Evolutionary conservation across 2,888 invertebrate species (phyloP).

Genomic region (Drosophila putrida): DNA sequence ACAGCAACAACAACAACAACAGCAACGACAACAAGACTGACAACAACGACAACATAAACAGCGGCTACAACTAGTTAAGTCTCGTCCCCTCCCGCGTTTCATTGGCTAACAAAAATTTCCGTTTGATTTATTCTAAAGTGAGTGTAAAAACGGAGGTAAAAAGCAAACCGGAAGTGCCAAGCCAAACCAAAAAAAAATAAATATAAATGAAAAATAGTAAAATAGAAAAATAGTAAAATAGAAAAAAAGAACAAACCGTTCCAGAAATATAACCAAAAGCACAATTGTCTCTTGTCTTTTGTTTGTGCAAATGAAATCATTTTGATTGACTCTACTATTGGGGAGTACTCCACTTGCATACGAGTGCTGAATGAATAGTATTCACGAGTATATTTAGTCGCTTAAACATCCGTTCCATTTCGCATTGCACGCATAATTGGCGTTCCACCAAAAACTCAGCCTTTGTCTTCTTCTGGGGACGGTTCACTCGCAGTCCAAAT

Average conservation of each 20-base stretch:
- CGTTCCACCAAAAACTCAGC: constrained; percentile 63
- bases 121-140: constrained; percentile 80
- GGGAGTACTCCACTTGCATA: constrained; percentile 17
- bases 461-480: constrained; percentile 40
- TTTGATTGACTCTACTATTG: constrained; percentile 63
- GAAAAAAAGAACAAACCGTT: constrained; percentile 37
- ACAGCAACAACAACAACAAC: constrained; percentile 9
- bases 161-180: constrained; percentile 74
- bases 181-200: constrained; percentile 39
- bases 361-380: constrained; percentile 12
- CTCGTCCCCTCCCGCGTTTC: constrained; percentile 39
- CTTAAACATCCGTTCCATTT: constrained; percentile 73
- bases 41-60: neutral
- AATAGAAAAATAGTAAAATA: constrained; percentile 2
- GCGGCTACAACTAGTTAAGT: constrained; percentile 31
- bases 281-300: constrained; percentile 61
- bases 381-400: constrained; percentile 66
- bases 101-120: constrained; percentile 66
- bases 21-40: neutral
- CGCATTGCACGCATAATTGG: constrained; percentile 80
- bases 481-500: constrained; percentile 21
- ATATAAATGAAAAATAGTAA: neutral
- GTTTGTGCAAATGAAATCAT: constrained; percentile 57
- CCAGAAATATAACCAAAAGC: constrained; percentile 48
- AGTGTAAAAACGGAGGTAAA: constrained; percentile 35